phyloP scores from a whole-genome alignment of 1,140 invertebrate genomes.

The Nixonia krombeini region DNA sequence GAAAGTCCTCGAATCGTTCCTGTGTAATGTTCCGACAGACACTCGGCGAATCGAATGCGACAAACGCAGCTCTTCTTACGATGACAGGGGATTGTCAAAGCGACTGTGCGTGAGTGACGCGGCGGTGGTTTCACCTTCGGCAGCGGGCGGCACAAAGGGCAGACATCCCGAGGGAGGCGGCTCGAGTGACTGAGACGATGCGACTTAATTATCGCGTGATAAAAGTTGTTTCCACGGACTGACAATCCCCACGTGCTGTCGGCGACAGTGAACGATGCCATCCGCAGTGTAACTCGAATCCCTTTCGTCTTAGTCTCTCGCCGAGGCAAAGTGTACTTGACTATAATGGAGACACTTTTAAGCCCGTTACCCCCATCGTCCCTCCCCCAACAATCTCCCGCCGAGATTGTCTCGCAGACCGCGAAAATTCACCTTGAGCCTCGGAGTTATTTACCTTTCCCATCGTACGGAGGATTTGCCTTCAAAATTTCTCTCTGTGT shows the following conservation, averaged over 20 bases:
- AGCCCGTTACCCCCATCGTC: not conserved
- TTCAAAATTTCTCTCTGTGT: no score
- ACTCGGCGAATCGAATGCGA: no score
- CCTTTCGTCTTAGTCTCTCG: constrained; percentile 26
- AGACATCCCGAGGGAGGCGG: constrained; percentile 15
- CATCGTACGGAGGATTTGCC: not conserved
- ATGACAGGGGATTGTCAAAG: no score
- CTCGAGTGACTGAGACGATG: constrained; percentile 27
- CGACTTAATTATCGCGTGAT: constrained; percentile 44
- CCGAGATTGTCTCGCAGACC: constrained; percentile 34
- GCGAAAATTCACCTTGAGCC: constrained; percentile 36
- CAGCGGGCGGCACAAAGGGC: constrained; percentile 22
- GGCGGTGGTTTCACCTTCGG: constrained; percentile 12
- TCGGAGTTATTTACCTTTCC: not conserved
- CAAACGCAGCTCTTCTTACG: no score
- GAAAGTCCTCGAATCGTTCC: no score
- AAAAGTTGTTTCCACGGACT: constrained; percentile 38
- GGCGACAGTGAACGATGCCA: constrained; percentile 60
- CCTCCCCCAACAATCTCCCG: constrained; percentile 24
- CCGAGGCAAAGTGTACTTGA: constrained; percentile 37
- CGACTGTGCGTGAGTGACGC: constrained; percentile 13
- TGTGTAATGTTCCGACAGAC: no score
- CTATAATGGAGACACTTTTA: constrained; percentile 32
- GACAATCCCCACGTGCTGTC: constrained; percentile 49
- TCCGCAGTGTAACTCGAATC: constrained; percentile 46